These are phyloP conservation scores for Charadrius vociferus DNA, from an alignment of 2,113 vertebrate genomes.

Conservation along the genomic window DNA sequence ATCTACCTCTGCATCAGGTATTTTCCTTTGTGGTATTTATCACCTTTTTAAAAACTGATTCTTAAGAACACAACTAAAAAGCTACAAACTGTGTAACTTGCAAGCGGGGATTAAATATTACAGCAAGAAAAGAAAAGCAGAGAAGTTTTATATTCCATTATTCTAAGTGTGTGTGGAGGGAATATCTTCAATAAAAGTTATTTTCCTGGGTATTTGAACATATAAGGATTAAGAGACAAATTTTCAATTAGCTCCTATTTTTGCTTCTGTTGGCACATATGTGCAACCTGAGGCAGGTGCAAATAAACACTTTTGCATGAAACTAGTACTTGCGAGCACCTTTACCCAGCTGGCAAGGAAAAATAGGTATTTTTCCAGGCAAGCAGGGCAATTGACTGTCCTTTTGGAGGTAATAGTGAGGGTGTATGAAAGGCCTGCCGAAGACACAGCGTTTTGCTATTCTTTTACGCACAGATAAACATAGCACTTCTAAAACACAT, in stretches of 20 bases:
- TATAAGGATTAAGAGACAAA: neutral
- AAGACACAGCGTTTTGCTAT: neutral
- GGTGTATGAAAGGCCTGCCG: neutral
- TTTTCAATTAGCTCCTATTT: neutral
- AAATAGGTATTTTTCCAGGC: neutral
- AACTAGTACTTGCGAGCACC: neutral
- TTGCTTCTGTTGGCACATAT: neutral
- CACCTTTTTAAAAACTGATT: constrained; percentile 27
- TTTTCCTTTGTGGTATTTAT: constrained; percentile 47
- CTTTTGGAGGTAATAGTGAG: neutral
- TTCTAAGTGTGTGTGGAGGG: neutral
- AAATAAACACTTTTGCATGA: neutral
- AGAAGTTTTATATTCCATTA: neutral
- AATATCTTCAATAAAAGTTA: neutral
- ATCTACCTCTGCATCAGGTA: constrained; percentile 94
- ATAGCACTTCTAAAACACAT: neutral
- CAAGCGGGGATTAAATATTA: neutral
- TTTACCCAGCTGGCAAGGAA: neutral
- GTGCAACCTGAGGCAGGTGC: neutral
- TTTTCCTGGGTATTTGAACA: neutral
- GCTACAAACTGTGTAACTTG: neutral
- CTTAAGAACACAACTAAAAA: neutral
- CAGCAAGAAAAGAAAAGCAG: neutral
- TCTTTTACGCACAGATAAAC: neutral
- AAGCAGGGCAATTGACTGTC: neutral